A percentile compares a stretch with the other conserved stretches of the same genome.
phyloP scores from a whole-genome alignment of 2,888 invertebrate species.

The Busseola fusca region DNA sequence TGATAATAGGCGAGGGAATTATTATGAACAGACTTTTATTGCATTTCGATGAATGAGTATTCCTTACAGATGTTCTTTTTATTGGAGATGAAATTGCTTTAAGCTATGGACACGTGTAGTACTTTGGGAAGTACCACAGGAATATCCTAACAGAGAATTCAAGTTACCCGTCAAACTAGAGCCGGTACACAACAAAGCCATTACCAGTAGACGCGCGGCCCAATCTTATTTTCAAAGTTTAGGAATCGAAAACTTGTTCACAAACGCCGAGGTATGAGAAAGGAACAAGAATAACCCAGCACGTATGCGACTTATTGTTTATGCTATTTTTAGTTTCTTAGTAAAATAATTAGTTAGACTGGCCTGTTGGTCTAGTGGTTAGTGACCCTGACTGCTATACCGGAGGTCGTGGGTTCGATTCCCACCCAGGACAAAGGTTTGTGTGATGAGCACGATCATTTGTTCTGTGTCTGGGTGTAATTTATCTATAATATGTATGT shows the following conservation, averaged over 20 bases:
- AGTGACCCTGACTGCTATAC: too few relatives aligned
- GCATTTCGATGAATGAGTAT: conserved; percentile 48
- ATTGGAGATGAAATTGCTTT: conserved; percentile 57
- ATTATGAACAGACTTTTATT: conserved; percentile 64
- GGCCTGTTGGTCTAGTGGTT: too few relatives aligned
- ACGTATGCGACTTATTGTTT: conserved; percentile 30
- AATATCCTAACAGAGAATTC: conserved; percentile 75
- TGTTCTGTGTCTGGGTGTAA: too few relatives aligned
- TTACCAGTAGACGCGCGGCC: conserved; percentile 75
- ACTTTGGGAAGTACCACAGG: conserved; percentile 73
- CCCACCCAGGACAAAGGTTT: too few relatives aligned
- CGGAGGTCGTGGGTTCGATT: too few relatives aligned
- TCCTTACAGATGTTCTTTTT: conserved; percentile 49
- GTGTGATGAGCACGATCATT: too few relatives aligned
- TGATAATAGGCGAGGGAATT: conserved; percentile 62
- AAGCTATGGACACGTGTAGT: conserved; percentile 70
- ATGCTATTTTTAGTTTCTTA: conserved; percentile 34
- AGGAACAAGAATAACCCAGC: conserved; percentile 44
- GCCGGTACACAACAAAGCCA: conserved; percentile 84
- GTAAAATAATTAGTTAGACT: conserved; percentile 32
- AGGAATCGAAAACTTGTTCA: conserved; percentile 73
- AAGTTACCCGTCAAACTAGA: conserved; percentile 76
- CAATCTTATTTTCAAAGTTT: conserved; percentile 80
- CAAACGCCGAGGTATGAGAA: conserved; percentile 63
- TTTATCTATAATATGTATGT: too few relatives aligned